Base-by-base conservation (phyloP, 2,797 vertebrate species). In the Rhinella marina region DNA sequence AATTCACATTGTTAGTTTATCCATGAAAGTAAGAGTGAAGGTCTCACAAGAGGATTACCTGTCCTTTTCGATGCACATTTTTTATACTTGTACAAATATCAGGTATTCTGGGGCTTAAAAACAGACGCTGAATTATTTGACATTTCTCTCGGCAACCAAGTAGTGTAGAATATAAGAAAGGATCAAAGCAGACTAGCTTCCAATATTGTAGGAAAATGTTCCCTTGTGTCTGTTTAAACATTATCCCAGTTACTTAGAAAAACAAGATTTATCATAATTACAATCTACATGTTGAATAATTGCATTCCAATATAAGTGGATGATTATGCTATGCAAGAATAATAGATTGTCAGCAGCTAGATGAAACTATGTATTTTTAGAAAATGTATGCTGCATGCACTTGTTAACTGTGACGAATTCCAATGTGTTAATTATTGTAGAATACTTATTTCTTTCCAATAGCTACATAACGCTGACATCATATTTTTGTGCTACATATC, bases 221-320 rank as follows among this genome's bases (percentile, higher is more conserved):
- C 81, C 81, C 66, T 29, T 61, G 70, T 52, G 19, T 64, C n/a
- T 77, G 32, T 64, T 59, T 50, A 72, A 76, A 73, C 25, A 64
- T 77, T 85, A 86, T 25, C n/a, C 21, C 12, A 41, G 70, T 70
- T 86, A 59, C 76, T 21, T 79, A 86, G 85, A 59, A 52, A 57
- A 70, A 80, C 61, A 79, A 64, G 56, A 79, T 86, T 23, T 23
- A 79, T 79, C 77, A 79, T 86, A 86, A 80, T 68, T 86, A 86
- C 50, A 68, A 85, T 85, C 72, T 77, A 64, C 59, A 62, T 68
- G 21, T 14, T 52, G 62, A 70, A 86, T 78, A 66, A 79, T 78
- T 79, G 25, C 75, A 86, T 86, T 86, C 59, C 76, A 78, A 61
- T 17, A 75, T 76, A 85, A 66, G 48, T 66, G 61, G 75, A 78